Percentiles rank a stretch among this genome's conserved stretches.
phyloP scores from a whole-genome alignment of 2,113 vertebrate genomes.

The Nycticorax nycticorax region DNA sequence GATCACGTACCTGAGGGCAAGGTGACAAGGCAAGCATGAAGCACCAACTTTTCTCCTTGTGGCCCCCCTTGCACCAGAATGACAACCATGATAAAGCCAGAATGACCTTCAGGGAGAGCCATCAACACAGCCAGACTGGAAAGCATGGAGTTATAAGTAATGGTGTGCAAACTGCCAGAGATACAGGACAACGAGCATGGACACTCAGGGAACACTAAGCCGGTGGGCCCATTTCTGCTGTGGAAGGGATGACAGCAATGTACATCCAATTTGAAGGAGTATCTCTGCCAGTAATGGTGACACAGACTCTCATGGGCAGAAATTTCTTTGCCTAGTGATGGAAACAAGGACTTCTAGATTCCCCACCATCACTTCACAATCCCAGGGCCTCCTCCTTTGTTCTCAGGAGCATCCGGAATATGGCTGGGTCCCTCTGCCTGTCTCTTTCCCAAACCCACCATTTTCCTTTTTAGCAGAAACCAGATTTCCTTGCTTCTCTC shows the following conservation, averaged over 20 bases:
- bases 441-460: neutral
- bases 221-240: neutral
- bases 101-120: conserved; percentile 25
- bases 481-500: neutral
- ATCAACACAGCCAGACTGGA: neutral
- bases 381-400: neutral
- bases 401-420: neutral
- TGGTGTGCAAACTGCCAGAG: neutral
- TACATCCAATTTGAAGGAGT: neutral
- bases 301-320: neutral
- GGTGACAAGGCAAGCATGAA: conserved; percentile 14
- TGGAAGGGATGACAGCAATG: neutral
- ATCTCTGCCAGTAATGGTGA: neutral
- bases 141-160: neutral
- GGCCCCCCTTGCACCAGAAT: neutral
- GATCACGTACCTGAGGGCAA: conserved; percentile 83
- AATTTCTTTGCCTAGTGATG: neutral
- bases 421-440: neutral
- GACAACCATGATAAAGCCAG: neutral
- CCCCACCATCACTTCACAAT: neutral
- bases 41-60: neutral
- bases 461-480: neutral
- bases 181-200: neutral
- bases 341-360: neutral
- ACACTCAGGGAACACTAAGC: neutral